phyloP scores from a whole-genome alignment of 2,113 vertebrate genomes.

The Carlito syrichta region DNA sequence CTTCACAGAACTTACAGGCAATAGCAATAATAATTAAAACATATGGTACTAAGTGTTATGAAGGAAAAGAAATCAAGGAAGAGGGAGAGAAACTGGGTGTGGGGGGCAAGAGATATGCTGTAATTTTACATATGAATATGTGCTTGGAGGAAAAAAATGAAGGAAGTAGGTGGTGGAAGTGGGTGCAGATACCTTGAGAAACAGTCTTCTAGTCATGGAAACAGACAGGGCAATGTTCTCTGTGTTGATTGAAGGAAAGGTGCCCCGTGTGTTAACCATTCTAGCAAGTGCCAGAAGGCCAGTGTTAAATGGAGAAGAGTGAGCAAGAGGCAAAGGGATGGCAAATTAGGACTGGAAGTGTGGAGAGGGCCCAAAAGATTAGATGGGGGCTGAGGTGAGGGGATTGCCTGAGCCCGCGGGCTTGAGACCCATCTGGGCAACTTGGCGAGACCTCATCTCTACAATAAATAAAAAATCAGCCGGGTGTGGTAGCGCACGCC shows the following conservation, averaged over 20 bases:
- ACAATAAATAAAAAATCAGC: too few relatives aligned
- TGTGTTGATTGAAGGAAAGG: not conserved
- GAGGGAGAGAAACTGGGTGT: not conserved
- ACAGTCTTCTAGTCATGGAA: not conserved
- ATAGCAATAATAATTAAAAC: not conserved
- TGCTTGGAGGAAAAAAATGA: not conserved
- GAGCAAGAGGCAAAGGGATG: not conserved
- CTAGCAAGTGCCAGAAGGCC: not conserved
- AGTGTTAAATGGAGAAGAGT: not conserved
- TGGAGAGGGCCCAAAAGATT: not conserved
- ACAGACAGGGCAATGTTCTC: not conserved
- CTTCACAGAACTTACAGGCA: not conserved
- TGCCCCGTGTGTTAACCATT: not conserved
- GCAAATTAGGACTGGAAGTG: not conserved
- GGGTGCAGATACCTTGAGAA: not conserved
- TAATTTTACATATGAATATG: not conserved
- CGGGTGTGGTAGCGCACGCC: too few relatives aligned
- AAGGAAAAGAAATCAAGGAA: not conserved
- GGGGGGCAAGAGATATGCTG: fast-evolving
- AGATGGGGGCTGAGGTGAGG: too few relatives aligned
- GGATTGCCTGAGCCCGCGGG: too few relatives aligned
- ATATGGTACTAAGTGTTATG: not conserved
- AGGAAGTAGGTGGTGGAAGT: not conserved
- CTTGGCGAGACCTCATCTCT: too few relatives aligned
- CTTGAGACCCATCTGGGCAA: too few relatives aligned